phyloP scores from a whole-genome alignment of 2,113 vertebrate species.

The Nannospalax galili region DNA sequence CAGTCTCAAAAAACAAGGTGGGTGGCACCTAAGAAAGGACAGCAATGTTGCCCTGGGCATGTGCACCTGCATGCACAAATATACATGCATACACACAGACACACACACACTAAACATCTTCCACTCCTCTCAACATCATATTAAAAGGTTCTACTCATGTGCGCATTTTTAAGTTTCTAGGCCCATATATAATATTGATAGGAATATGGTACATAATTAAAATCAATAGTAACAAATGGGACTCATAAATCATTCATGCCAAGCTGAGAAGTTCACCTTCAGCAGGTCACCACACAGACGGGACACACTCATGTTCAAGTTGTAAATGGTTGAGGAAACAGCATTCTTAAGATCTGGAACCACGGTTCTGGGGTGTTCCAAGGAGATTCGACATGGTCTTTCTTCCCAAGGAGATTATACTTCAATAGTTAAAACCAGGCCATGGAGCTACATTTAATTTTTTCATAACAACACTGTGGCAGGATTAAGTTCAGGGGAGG shows the following conservation, averaged over 20 bases:
- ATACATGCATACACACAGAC: background rate
- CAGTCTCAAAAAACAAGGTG: background rate
- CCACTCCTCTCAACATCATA: background rate
- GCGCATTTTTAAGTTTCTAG: slow-evolving; percentile 34
- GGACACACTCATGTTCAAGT: slow-evolving; percentile 1
- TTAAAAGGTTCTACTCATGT: background rate
- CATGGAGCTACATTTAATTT: slow-evolving; percentile 37
- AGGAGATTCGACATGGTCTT: background rate
- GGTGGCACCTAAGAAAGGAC: background rate
- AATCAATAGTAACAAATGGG: slow-evolving; percentile 70
- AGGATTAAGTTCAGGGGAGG: background rate
- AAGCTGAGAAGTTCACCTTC: slow-evolving; percentile 60
- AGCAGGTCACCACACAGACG: slow-evolving; percentile 43
- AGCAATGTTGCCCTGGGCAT: background rate
- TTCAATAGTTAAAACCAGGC: slow-evolving; percentile 3
- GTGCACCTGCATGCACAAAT: background rate
- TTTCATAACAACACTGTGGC: background rate
- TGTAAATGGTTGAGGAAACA: background rate
- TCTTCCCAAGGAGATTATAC: slow-evolving; percentile 25
- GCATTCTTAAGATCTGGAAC: accelerated
- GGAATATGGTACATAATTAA: slow-evolving; percentile 68
- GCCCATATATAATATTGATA: slow-evolving; percentile 50
- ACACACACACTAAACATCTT: background rate
- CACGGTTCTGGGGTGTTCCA: background rate
- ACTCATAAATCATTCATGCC: slow-evolving; percentile 65